phyloP scores from a whole-genome alignment of 2,113 vertebrate genomes.

The Monopterus albus region DNA sequence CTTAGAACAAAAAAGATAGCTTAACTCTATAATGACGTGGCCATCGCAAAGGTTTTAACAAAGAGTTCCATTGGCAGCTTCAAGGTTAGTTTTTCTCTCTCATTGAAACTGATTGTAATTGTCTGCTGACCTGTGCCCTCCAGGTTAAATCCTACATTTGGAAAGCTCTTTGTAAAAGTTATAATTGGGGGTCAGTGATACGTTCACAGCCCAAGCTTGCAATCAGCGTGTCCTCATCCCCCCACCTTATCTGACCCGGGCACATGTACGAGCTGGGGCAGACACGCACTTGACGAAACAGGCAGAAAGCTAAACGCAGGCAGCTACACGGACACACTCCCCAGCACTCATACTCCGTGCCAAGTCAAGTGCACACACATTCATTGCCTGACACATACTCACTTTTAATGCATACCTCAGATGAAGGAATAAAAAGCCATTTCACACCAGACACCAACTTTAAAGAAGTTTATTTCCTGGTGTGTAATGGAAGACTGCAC shows the following conservation, averaged over 20 bases:
- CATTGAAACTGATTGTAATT: constrained; percentile 37
- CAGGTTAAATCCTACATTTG: constrained; percentile 39
- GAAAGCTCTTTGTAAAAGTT: constrained; percentile 55
- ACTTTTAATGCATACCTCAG: neutral
- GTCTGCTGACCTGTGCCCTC: constrained; percentile 42
- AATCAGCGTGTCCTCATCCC: constrained; percentile 40
- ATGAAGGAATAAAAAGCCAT: neutral
- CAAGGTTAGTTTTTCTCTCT: constrained; percentile 54
- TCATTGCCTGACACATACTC: neutral
- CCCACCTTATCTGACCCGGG: constrained; percentile 9
- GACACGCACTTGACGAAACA: constrained; percentile 14
- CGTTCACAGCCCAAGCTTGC: constrained; percentile 15
- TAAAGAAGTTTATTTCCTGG: neutral
- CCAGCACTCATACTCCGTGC: neutral
- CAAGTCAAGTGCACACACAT: neutral
- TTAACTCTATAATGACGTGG: constrained; percentile 31
- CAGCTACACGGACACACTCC: neutral
- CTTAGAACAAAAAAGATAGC: constrained; percentile 14
- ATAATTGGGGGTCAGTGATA: constrained; percentile 50
- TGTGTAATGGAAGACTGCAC: neutral
- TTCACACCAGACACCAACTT: neutral
- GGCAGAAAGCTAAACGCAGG: neutral
- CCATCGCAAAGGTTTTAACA: constrained; percentile 30
- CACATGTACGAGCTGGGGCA: neutral
- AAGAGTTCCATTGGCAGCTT: constrained; percentile 35